Conservation (phyloP, 2,888 invertebrate species). For the Bombylius major region DNA sequence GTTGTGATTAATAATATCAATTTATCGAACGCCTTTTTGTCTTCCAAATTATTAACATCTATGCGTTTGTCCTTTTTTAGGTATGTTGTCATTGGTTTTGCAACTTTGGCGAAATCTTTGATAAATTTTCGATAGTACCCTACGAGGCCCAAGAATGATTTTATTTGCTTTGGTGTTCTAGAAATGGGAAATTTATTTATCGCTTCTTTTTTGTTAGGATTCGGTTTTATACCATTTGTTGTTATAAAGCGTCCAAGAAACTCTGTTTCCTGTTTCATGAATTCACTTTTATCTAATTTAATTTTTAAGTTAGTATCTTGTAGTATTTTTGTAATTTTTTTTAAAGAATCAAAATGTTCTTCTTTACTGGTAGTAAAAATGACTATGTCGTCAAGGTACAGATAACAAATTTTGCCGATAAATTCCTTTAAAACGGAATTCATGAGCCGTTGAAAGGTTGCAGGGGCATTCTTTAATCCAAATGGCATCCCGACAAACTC, state of each 20-base stretch:
- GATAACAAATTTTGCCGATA: too few species aligned
- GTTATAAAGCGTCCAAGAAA: neutral
- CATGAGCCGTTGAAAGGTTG: too few species aligned
- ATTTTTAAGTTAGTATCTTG: too few species aligned
- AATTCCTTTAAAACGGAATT: too few species aligned
- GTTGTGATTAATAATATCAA: neutral
- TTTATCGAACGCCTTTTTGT: neutral
- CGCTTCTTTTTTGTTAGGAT: slow-evolving; percentile 7
- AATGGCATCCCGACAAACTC: too few species aligned
- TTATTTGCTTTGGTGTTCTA: too few species aligned
- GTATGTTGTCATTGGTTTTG: slow-evolving; percentile 1
- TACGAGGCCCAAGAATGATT: slow-evolving; percentile 7
- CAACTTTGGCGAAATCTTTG: slow-evolving; percentile 2
- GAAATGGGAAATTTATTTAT: slow-evolving; percentile 10
- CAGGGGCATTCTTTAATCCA: too few species aligned
- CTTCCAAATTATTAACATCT: slow-evolving; percentile 1
- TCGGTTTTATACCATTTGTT: neutral
- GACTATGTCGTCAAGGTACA: too few species aligned
- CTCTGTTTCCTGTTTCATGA: neutral
- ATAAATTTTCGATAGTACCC: slow-evolving; percentile 5
- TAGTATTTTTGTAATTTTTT: too few species aligned
- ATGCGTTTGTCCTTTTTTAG: slow-evolving; percentile 7
- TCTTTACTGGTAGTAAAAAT: too few species aligned
- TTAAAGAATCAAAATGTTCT: too few species aligned
- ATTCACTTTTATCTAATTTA: neutral